A percentile compares a stretch with the other conserved stretches of the same genome.
These are phyloP conservation scores for Alitta virens DNA, from an alignment of 2,888 invertebrate genomes.

Conservation along the genomic window DNA sequence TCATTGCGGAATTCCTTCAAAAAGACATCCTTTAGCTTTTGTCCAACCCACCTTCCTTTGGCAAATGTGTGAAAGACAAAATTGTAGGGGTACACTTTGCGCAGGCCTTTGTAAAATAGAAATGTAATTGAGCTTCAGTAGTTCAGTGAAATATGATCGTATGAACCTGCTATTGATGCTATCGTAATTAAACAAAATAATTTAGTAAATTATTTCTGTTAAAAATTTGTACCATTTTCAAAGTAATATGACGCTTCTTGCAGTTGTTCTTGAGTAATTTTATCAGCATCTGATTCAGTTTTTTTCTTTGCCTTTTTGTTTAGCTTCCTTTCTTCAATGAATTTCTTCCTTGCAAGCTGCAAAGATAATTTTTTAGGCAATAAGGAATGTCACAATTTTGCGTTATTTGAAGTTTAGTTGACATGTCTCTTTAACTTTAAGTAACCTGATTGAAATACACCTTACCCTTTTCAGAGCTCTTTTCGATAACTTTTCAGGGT, in stretches of 20 bases:
- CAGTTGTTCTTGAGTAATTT: slow-evolving; percentile 6
- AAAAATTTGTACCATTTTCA: slow-evolving; percentile 26
- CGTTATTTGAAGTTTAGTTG: too few species aligned
- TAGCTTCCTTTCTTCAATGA: background rate
- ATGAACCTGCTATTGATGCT: background rate
- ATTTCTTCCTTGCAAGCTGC: too few species aligned
- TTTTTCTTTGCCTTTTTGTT: background rate
- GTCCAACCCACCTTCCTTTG: slow-evolving; percentile 89
- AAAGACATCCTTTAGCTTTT: slow-evolving; percentile 88
- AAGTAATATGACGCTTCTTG: slow-evolving; percentile 28
- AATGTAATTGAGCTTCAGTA: background rate
- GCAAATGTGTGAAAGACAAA: slow-evolving; percentile 95
- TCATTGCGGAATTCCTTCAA: slow-evolving; percentile 83
- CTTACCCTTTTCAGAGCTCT: too few species aligned
- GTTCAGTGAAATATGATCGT: background rate
- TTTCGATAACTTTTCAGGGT: too few species aligned
- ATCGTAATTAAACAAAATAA: background rate
- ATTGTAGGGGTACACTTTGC: slow-evolving; percentile 96
- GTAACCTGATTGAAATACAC: too few species aligned
- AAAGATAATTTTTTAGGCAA: too few species aligned
- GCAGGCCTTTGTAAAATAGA: slow-evolving; percentile 67
- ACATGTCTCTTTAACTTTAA: too few species aligned
- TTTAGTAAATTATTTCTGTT: background rate
- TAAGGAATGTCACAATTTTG: too few species aligned
- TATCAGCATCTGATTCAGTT: background rate